Evolutionary conservation across 2,797 vertebrate species (phyloP), one percentile per base, ranked within the genome.

Genomic region (Sebastes matsubarae): DNA sequence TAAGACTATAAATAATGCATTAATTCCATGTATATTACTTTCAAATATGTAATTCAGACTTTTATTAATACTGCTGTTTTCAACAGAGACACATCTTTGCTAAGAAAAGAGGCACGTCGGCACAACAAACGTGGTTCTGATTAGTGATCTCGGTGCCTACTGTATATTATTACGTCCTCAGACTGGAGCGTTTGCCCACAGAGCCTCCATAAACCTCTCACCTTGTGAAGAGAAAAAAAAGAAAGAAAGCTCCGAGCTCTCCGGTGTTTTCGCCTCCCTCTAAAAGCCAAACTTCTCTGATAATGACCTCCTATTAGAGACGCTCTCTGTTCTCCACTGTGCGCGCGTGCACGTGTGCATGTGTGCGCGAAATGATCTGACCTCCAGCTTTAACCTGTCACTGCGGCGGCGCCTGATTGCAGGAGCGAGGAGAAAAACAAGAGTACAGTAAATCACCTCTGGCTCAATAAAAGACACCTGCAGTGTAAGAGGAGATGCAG

Each of bases 391-490:
- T 89, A 93, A 94, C 94, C 94, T 95, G 95, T 95, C 95, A 94
- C 93, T 89, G 83, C 81, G 18, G 54, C 52, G 55, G 86, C 60
- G 92, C 88, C 88, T 92, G 92, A 95, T 93, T 95, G 92, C 90
- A 65, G 82, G 77, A 82, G 86, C 30, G 4, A 60, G 77, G 85
- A 83, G 87, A 78, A 89, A 89, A 89, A 83, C 74, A 77, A 79
- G 91, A 83, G 89, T 85, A 84, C 83, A 83, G 88, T 95, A 95
- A 96, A 96, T 96, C 93, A 94, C 88, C 34, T 77, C 87, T 68
- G 80, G 79, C 88, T 92, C 95, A 94, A 95, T 96, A 95, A 94
- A 95, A 95, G 92, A 94, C 95, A 96, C 94, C 95, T 96, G 95
- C 85, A 63, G 85, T 94, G 94, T 93, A 94, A 94, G 92, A 88